phyloP scores from a whole-genome alignment of 2,113 vertebrate species.

The Psittacus erithacus region DNA sequence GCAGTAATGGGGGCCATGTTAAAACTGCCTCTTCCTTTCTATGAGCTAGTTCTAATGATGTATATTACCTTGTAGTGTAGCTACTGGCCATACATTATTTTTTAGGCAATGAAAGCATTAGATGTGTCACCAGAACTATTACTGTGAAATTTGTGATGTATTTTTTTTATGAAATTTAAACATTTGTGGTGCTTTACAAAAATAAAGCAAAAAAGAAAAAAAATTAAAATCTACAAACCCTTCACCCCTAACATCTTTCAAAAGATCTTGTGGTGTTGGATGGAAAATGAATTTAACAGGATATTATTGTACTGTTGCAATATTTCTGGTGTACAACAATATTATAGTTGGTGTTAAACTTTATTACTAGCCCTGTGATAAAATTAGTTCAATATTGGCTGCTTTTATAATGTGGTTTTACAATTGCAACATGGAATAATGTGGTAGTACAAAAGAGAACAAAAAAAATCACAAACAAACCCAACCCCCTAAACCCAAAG shows the following conservation, averaged over 20 bases:
- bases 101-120: slow-evolving; percentile 10
- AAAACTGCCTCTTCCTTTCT: slow-evolving; percentile 4
- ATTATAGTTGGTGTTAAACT: slow-evolving; percentile 73
- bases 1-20: not conserved
- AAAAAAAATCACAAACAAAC: not conserved
- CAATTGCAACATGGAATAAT: slow-evolving; percentile 67
- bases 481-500: not conserved
- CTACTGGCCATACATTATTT: slow-evolving; percentile 8
- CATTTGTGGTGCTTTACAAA: not conserved
- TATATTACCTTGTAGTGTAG: not conserved
- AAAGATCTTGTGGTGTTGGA: slow-evolving; percentile 53
- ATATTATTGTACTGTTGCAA: slow-evolving; percentile 72
- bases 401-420: slow-evolving; percentile 70
- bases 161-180: slow-evolving; percentile 54
- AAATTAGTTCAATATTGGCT: slow-evolving; percentile 74
- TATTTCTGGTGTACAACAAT: slow-evolving; percentile 73
- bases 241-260: slow-evolving; percentile 59
- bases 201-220: not conserved
- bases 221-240: not conserved
- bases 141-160: not conserved
- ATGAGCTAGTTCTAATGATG: not conserved
- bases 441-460: slow-evolving; percentile 21
- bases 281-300: slow-evolving; percentile 74
- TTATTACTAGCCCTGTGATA: slow-evolving; percentile 72
- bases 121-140: not conserved